Base-by-base conservation (phyloP, 30 jellyfish, hydroid and myxozoan species). In the Catostylus mosaicus region DNA sequence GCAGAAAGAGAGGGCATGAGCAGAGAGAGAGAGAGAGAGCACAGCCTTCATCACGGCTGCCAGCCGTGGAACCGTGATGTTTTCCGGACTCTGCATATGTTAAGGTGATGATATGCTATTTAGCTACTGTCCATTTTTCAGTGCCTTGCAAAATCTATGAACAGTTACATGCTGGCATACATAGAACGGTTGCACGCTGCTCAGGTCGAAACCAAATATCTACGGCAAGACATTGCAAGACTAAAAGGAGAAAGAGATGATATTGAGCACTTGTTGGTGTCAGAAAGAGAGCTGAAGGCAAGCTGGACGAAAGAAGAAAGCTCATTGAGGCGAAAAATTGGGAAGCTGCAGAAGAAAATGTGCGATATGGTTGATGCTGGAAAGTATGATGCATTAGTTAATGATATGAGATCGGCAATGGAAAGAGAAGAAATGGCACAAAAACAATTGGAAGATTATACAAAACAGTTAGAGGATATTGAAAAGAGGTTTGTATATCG, bases 111-210 rank as follows among this genome's bases (percentile, higher is more conserved):
- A n/a, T n/a, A n/a, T n/a, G n/a, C n/a, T n/a, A n/a, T n/a, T n/a
- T n/a, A n/a, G n/a, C n/a, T n/a, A n/a, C n/a, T n/a, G n/a, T n/a
- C n/a, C n/a, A n/a, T n/a, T 62, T 63, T 74, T 71, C 22, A 89
- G 97, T n/a, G 31, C 10, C 67, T 76, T n/a, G 63, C 77, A 47
- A 54, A 80, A 20, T 34, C 59, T 18, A 64, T 89, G 86, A 78
- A 67, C 45, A 35, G 50, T 10, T 80, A 66, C 50, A 45, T 90
- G 40, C 84, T 90, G 26, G 82, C 78, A 20, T 90, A 82, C 63
- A 83, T 93, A 27, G 65, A 90, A 40, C 84, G 97, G 14, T 89
- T 90, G 40, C 97, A 90, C 61, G 89, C 88, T 30, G 74, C 95
- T 3, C 96, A 90, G 77, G 60, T 82, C 37, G 95, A 76, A 16